Conservation (phyloP, 53 echinoderm and acorn worm genomes). For the Antedon mediterranea region DNA sequence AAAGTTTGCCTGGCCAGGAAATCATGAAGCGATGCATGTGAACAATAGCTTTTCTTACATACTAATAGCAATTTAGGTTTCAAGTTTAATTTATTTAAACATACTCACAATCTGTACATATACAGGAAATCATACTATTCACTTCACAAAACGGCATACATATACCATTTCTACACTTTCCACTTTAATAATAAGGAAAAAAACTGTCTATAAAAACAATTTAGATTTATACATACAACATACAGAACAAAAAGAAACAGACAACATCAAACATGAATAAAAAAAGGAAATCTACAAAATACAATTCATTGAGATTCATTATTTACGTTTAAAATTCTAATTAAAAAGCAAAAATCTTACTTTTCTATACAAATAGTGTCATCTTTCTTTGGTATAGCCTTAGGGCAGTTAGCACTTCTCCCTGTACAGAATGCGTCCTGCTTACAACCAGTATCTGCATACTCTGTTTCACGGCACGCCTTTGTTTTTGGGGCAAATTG, state of each 20-base stretch:
- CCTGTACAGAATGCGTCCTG: conserved; percentile 51
- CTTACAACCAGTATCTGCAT: conserved; percentile 45
- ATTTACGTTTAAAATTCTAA: too few relatives aligned
- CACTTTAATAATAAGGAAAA: conserved; percentile 30
- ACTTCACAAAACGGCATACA: conserved; percentile 74
- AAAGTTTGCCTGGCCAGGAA: too few relatives aligned
- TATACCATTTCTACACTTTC: conserved; percentile 34
- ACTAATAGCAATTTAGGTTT: too few relatives aligned
- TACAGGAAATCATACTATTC: conserved; percentile 41
- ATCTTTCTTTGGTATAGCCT: conserved; percentile 20
- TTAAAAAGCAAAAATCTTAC: conserved; percentile 20
- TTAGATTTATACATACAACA: too few relatives aligned
- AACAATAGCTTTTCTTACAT: too few relatives aligned
- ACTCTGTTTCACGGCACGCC: conserved; percentile 50
- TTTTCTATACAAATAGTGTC: conserved; percentile 50
- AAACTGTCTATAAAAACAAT: too few relatives aligned
- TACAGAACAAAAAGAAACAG: too few relatives aligned
- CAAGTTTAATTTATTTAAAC: too few relatives aligned
- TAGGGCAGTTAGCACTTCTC: conserved; percentile 19
- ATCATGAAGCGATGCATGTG: too few relatives aligned
- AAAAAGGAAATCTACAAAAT: too few relatives aligned
- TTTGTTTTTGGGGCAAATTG: conserved; percentile 30
- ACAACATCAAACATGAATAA: too few relatives aligned
- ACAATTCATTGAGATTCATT: too few relatives aligned
- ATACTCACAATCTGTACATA: conserved; percentile 59